phyloP scores from a whole-genome alignment of 2,888 invertebrate genomes.

The Leucoma salicis region DNA sequence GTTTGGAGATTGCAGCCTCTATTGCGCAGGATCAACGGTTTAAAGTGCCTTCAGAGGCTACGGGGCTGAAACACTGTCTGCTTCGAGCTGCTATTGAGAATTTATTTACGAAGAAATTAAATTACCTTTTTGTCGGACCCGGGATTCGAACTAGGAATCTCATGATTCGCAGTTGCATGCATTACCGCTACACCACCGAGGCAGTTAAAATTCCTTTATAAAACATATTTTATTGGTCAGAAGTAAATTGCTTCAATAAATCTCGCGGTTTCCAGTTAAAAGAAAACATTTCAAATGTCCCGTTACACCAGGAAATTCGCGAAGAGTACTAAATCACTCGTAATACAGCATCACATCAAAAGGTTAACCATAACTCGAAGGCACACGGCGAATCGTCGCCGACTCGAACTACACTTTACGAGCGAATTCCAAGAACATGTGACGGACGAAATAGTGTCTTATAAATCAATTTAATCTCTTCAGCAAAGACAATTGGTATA shows the following conservation, averaged over 20 bases:
- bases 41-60: no score
- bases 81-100: no score
- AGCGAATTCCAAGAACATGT: slow-evolving; percentile 59
- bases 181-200: no score
- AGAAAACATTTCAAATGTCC: slow-evolving; percentile 13
- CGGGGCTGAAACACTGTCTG: no score
- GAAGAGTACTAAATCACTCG: slow-evolving; percentile 52
- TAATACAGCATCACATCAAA: slow-evolving; percentile 68
- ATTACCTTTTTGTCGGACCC: no score
- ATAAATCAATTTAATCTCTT: slow-evolving; percentile 76
- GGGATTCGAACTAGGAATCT: no score
- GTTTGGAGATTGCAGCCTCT: no score
- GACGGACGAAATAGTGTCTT: slow-evolving; percentile 61
- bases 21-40: no score
- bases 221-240: neutral
- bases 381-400: slow-evolving; percentile 48
- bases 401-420: slow-evolving; percentile 56
- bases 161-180: no score
- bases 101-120: no score
- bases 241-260: neutral
- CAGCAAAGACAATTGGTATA: slow-evolving; percentile 68
- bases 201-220: no score
- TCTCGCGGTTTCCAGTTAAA: neutral
- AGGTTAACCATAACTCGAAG: slow-evolving; percentile 39
- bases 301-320: slow-evolving; percentile 45